Evolutionary conservation across 92 coral and sea anemone genomes (phyloP), one percentile per base, ranked within the genome.

Genomic region (Palythoa grandis): DNA sequence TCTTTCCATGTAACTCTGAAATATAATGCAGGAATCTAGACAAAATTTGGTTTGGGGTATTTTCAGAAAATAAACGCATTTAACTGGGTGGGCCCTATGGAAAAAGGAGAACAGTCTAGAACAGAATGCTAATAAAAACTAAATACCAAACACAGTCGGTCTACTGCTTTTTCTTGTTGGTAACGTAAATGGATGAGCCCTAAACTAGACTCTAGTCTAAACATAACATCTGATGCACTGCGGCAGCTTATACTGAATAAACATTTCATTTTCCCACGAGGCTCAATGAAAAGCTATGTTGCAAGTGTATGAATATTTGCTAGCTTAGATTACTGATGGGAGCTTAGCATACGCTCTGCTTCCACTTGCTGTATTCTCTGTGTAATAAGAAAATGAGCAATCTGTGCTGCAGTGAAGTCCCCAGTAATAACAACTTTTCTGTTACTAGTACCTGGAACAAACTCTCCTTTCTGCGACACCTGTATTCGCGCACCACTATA

Each of bases 401-500:
- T 87, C 89, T 97, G 99, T 4, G 98, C 99, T 68, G 97, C 90
- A 29, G 90, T 89, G 25, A 95, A 91, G 86, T 97, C 99, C 35
- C 99, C 99, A 16, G 99, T 97, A 48, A 97, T 97, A 40, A 97
- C 97, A 35, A 97, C 99, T 91, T 97, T 97, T 71, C 99, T 91
- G 91, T 97, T 97, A 82, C 92, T 90, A 65, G 99, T 97, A 23
- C 99, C 99, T 11, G 98, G 96, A 57, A 97, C 92, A 88, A 90
- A 97, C 72, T 97, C 99, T 16, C 99, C 99, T 86, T 97, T 97
- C 72, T 97, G 99, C 6, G 99, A 95, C 38, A 97, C 98, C 90
- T 95, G 94, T 53, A 97, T 97, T 68, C 92, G 89, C 2, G 99
- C 99, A 7, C 98, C 98, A 69, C 99, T 97, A 89, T 95, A 97